Evolutionary conservation across 2,888 invertebrate genomes (phyloP), one percentile per base, ranked within the genome.

Genomic region (Clivina fossor): DNA sequence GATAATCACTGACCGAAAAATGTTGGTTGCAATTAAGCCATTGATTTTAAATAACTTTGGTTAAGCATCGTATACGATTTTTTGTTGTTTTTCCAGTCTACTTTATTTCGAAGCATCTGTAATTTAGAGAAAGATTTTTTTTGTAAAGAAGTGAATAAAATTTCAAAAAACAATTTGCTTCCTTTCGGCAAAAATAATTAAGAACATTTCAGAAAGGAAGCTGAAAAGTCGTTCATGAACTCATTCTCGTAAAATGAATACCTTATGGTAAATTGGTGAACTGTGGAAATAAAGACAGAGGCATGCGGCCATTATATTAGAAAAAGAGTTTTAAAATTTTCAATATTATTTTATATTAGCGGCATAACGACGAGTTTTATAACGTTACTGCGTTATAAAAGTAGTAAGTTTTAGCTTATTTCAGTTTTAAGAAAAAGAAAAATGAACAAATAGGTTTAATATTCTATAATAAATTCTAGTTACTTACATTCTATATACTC

Each of bases 41-140:
- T 51, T 43, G 51, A 51, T 51, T 51, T 51, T 32, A 51, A 43
- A 51, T 51, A 43, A 51, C 43, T 53, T 53, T 44, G n/a, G 47
- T 33, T 47, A 32, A 22, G 47, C 22, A 3, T 33, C 26, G 32
- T 47, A 32, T 47, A 13, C 20, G 13, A 35, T 4, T 22, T 24
- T 24, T 24, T n/a, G n/a, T n/a, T 44, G 44, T 44, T 44, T 44
- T 44, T 44, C 18, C 19, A 30, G 5, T 32, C 44, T n/a, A 44
- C 32, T 32, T 44, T 44, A 5, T 26, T 26, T 26, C 8, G 8
- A 35, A 26, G 26, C 26, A 7, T 26, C 26, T 26, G 15, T 35
- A 35, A 35, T 35, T 35, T 15, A 15, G 18, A 9, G 35, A 8
- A 35, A 35, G 32, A 37, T 37, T 38, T 4, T 7, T 8, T 26